phyloP scores from a whole-genome alignment of 2,888 invertebrate genomes.

The Theretra japonica region DNA sequence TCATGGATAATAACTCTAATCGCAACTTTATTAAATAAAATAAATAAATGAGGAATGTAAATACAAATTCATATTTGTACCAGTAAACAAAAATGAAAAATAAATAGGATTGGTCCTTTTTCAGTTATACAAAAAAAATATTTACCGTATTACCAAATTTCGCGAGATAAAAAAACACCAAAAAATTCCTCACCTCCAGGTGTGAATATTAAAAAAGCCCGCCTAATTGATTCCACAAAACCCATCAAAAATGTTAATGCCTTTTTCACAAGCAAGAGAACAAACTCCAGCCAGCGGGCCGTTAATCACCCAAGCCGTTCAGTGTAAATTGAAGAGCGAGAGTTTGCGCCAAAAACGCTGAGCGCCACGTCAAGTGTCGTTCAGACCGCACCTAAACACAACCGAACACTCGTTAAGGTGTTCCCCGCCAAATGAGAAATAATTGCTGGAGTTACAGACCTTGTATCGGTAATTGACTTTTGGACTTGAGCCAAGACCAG shows the following conservation, averaged over 20 bases:
- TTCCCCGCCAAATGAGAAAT: slow-evolving; percentile 72
- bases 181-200: neutral
- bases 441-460: slow-evolving; percentile 70
- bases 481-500: slow-evolving; percentile 71
- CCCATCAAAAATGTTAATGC: slow-evolving; percentile 25
- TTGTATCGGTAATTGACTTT: slow-evolving; percentile 76
- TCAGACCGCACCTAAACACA: slow-evolving; percentile 61
- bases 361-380: slow-evolving; percentile 64
- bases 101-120: too few species aligned
- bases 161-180: neutral
- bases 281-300: slow-evolving; percentile 33
- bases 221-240: slow-evolving; percentile 22
- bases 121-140: too few species aligned
- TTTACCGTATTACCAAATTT: too few species aligned
- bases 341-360: slow-evolving; percentile 69
- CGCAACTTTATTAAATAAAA: too few species aligned
- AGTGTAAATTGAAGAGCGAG: slow-evolving; percentile 65
- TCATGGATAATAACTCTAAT: too few species aligned
- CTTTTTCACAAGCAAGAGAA: slow-evolving; percentile 25
- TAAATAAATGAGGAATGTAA: too few species aligned
- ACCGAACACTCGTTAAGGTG: slow-evolving; percentile 73
- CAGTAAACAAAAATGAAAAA: too few species aligned
- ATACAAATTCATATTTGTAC: too few species aligned
- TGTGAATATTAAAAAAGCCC: slow-evolving; percentile 15
- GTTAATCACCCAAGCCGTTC: slow-evolving; percentile 57